A percentile compares a stretch with the other conserved stretches of the same genome.
These are phyloP conservation scores for Apodemus speciosus DNA, from an alignment of 2,113 vertebrate species.

Conservation along the genomic window DNA sequence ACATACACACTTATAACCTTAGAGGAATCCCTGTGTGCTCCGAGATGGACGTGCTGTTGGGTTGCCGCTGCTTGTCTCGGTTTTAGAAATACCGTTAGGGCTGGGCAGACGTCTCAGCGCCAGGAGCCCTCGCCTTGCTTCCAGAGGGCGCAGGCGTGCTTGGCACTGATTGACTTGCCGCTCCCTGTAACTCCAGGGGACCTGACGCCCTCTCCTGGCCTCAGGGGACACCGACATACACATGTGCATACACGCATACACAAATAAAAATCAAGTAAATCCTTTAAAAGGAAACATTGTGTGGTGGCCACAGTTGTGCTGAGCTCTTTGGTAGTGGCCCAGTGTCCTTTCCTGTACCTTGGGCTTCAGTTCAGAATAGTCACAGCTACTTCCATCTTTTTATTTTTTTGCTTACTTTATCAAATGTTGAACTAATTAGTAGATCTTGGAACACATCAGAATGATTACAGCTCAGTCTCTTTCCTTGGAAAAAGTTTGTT, in stretches of 20 bases:
- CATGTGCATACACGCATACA: background rate
- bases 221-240: background rate
- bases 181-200: background rate
- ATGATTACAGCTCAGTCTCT: constrained; percentile 40
- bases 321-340: background rate
- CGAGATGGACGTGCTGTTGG: background rate
- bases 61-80: background rate
- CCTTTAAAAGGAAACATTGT: constrained; percentile 2
- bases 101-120: background rate
- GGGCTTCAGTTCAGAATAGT: constrained; percentile 6
- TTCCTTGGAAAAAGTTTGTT: constrained; percentile 30
- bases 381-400: background rate
- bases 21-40: constrained; percentile 10
- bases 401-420: constrained; percentile 33
- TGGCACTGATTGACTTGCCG: background rate
- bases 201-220: background rate
- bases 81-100: constrained; percentile 14
- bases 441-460: constrained; percentile 12
- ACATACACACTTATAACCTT: background rate
- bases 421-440: constrained; percentile 52
- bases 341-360: constrained; percentile 43
- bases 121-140: background rate
- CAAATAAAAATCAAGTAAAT: background rate
- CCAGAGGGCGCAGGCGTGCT: background rate
- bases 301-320: background rate